phyloP scores from a whole-genome alignment of 2,888 invertebrate genomes.

The Nemurella pictetii region DNA sequence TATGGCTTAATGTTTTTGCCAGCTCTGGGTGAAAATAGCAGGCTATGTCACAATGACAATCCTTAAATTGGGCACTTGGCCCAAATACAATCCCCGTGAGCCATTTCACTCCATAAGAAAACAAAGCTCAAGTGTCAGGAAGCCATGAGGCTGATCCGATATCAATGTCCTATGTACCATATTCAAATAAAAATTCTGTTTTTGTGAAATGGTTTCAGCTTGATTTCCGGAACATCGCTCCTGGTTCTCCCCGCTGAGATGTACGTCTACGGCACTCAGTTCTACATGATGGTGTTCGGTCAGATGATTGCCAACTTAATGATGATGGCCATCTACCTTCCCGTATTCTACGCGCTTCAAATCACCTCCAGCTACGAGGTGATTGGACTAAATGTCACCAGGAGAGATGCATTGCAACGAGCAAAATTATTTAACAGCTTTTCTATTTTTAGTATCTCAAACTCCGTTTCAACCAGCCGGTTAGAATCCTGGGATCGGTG shows the following conservation, averaged over 20 bases:
- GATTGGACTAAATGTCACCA: no score
- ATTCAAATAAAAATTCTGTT: no score
- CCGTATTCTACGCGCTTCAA: slow-evolving; percentile 71
- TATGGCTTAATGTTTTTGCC: no score
- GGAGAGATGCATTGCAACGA: no score
- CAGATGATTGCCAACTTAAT: slow-evolving; percentile 46
- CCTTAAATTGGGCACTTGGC: no score
- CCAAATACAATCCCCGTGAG: no score
- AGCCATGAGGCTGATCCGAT: no score
- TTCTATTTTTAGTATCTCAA: slow-evolving; percentile 65
- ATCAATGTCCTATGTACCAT: no score
- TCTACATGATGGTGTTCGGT: slow-evolving; percentile 51
- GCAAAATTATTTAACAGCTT: slow-evolving; percentile 29
- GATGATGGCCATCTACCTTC: slow-evolving; percentile 56
- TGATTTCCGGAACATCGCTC: slow-evolving; percentile 73
- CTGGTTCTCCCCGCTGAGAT: slow-evolving; percentile 75
- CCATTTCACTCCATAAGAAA: no score
- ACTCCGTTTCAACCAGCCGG: slow-evolving; percentile 66
- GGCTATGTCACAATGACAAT: no score
- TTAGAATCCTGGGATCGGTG: slow-evolving; percentile 66
- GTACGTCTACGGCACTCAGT: slow-evolving; percentile 71
- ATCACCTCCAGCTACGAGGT: slow-evolving; percentile 53
- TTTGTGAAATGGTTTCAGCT: slow-evolving; percentile 55
- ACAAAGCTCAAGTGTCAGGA: no score
- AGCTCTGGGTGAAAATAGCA: no score